phyloP scores from a whole-genome alignment of 2,888 invertebrate genomes.

The Trissolcus brochymenae region DNA sequence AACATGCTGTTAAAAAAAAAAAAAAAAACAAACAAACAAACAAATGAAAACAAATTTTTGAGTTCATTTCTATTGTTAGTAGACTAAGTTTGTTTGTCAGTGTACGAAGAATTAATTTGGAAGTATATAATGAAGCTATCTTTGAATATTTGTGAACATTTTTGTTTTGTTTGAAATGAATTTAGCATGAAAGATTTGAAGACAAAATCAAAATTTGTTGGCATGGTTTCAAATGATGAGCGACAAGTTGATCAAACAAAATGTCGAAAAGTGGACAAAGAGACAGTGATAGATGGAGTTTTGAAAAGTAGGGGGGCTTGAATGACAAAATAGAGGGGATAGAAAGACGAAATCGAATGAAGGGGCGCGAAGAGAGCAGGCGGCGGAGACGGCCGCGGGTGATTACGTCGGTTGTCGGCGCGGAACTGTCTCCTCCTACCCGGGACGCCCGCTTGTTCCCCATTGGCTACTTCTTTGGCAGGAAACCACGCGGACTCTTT shows the following conservation, averaged over 20 bases:
- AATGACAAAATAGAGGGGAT: slow-evolving; percentile 54
- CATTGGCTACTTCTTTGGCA: slow-evolving; percentile 64
- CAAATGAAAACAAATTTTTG: no score
- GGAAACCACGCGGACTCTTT: slow-evolving; percentile 41
- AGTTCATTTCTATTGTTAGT: no score
- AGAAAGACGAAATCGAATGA: slow-evolving; percentile 54
- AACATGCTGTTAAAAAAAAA: no score
- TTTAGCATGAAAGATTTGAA: no score
- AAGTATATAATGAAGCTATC: no score
- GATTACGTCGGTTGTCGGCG: slow-evolving; percentile 75
- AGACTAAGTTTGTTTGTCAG: no score
- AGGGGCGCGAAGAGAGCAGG: slow-evolving; percentile 64
- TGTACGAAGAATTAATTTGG: no score
- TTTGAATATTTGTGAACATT: no score
- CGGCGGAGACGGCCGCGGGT: slow-evolving; percentile 71
- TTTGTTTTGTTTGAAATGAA: no score
- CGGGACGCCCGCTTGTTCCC: slow-evolving; percentile 71
- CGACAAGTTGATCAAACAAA: slow-evolving; percentile 8
- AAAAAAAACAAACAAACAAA: no score
- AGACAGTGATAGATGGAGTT: slow-evolving; percentile 12
- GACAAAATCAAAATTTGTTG: no score
- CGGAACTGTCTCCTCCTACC: slow-evolving; percentile 76
- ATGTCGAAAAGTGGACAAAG: slow-evolving; percentile 28
- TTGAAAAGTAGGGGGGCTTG: slow-evolving; percentile 16
- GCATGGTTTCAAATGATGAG: background rate